Percentiles rank a stretch among this genome's conserved stretches.
These are phyloP conservation scores for Pangasius krempfi DNA, from an alignment of 2,797 vertebrate genomes.

Conservation along the genomic window DNA sequence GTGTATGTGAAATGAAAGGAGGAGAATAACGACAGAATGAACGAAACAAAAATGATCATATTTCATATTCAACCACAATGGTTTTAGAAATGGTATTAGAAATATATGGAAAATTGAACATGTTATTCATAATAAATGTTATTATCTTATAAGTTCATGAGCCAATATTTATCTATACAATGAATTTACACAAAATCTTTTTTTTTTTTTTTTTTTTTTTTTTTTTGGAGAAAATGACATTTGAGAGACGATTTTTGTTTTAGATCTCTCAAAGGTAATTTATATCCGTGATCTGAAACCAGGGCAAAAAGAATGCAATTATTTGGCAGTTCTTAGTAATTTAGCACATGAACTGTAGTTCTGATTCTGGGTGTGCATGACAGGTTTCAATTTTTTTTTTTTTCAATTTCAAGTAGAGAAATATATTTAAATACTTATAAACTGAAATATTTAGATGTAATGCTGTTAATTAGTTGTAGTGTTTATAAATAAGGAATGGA, in stretches of 20 bases:
- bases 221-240: not conserved
- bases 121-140: not conserved
- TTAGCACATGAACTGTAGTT: not conserved
- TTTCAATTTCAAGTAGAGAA: not conserved
- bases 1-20: not conserved
- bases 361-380: slow-evolving; percentile 11
- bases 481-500: not conserved
- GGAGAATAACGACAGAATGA: not conserved
- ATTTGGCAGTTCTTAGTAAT: not conserved
- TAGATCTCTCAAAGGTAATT: not conserved
- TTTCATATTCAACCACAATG: not conserved
- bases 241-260: not conserved
- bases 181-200: not conserved
- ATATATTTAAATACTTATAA: not conserved
- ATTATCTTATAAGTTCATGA: not conserved
- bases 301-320: not conserved
- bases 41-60: not conserved
- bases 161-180: slow-evolving; percentile 13
- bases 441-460: not conserved
- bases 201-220: not conserved
- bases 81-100: not conserved
- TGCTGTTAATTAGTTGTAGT: not conserved
- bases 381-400: not conserved
- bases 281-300: not conserved
- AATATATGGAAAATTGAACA: not conserved